Percentiles rank a stretch among this genome's conserved stretches.
Evolutionary conservation across 2,888 invertebrate species (phyloP).

Genomic region (Andrena camellia): DNA sequence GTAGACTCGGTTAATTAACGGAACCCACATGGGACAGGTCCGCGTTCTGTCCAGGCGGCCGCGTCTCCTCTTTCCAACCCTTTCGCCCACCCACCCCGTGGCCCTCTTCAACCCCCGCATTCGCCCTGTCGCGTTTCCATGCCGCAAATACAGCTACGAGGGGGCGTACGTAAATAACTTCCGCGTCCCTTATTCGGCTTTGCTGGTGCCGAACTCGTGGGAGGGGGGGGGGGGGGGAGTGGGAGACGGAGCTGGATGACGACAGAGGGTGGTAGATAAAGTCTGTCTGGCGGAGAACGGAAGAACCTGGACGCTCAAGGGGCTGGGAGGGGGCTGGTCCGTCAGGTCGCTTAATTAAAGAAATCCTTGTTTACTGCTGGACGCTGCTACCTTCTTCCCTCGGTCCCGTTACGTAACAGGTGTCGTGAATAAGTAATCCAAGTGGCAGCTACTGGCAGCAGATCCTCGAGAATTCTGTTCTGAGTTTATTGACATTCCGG

Average conservation of each 20-base stretch:
- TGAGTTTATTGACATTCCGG: slow-evolving; percentile 56
- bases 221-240: slow-evolving; percentile 20
- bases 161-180: slow-evolving; percentile 65
- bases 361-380: slow-evolving; percentile 68
- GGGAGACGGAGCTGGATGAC: slow-evolving; percentile 44
- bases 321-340: background rate
- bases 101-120: background rate
- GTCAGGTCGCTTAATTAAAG: slow-evolving; percentile 68
- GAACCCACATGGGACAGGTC: slow-evolving; percentile 81
- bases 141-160: slow-evolving; percentile 56
- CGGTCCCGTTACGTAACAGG: slow-evolving; percentile 60
- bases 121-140: slow-evolving; percentile 43
- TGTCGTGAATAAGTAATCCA: slow-evolving; percentile 69
- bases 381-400: slow-evolving; percentile 48
- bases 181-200: slow-evolving; percentile 56
- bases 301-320: background rate
- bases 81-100: slow-evolving; percentile 39
- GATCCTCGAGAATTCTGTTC: slow-evolving; percentile 31
- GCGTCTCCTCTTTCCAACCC: slow-evolving; percentile 57
- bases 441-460: slow-evolving; percentile 10
- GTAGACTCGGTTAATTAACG: slow-evolving; percentile 82
- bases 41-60: slow-evolving; percentile 68
- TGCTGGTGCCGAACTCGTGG: slow-evolving; percentile 39
- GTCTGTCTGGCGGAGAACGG: slow-evolving; percentile 43
- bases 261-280: slow-evolving; percentile 63